These are phyloP conservation scores for Struthidea cinerea DNA, from an alignment of 2,113 vertebrate genomes.

Conservation along the genomic window DNA sequence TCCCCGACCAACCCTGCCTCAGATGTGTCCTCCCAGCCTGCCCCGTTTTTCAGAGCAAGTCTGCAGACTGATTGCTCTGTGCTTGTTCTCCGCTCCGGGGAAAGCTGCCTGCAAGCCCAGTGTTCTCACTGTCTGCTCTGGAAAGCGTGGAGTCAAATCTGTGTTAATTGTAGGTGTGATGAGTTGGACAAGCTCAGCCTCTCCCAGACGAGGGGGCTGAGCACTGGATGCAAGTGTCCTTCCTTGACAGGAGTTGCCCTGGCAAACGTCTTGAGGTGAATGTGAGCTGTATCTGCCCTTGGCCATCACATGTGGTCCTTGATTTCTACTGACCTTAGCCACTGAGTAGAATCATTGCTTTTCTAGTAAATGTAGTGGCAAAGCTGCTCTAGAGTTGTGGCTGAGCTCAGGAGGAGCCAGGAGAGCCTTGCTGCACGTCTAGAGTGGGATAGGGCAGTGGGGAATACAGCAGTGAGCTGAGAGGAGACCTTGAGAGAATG, in stretches of 20 bases:
- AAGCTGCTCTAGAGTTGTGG: neutral
- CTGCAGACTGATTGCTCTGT: neutral
- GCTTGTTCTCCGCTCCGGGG: neutral
- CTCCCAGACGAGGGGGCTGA: neutral
- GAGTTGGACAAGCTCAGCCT: neutral
- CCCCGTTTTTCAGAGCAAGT: neutral
- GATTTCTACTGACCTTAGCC: neutral
- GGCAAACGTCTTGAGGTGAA: neutral
- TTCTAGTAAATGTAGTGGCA: neutral
- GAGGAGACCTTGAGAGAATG: neutral
- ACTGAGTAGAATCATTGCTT: neutral
- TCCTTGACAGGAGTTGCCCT: neutral
- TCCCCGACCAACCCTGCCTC: neutral
- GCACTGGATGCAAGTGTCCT: neutral
- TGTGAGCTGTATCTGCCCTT: neutral
- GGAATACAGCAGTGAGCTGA: neutral
- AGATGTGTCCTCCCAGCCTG: neutral
- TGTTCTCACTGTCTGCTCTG: neutral
- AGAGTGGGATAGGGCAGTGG: neutral
- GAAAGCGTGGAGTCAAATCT: neutral
- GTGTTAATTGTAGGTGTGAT: rapidly evolving
- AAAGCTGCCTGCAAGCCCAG: neutral
- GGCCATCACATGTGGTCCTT: rapidly evolving
- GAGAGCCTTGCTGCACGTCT: neutral
- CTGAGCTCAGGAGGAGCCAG: neutral